Evolutionary conservation across 2,113 vertebrate genomes (phyloP), one percentile per base, ranked within the genome.

Genomic region (Nothocercus julius): DNA sequence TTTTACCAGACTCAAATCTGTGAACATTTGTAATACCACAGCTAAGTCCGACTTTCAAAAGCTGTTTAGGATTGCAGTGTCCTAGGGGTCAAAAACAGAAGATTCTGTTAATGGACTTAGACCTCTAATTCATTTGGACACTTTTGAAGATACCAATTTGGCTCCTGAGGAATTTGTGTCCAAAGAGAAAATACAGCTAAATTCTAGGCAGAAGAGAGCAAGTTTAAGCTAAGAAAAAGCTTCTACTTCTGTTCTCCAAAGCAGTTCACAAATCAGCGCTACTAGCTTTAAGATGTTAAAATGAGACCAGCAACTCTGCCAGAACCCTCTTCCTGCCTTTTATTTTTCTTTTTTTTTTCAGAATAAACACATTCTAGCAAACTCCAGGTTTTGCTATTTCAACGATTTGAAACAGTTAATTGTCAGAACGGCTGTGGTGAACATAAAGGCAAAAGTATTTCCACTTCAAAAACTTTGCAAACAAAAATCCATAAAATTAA

Each of bases 321-420:
- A 59, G 44, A 90, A 94, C 42, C 53, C 51, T 72, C 47, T 28
- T 80, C 3, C n/a, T 9, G 20, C 2, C 38, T 76, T 75, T 44
- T 36, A 8, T 36, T 36, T 44, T 44, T 44, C 17, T 44, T 42
- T 42, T 44, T 38, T 76, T 76, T 34, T 72, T n/a, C 22, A 62
- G 21, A 83, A 22, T 28, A 90, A 90, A 63, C 0, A 2, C 11
- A 7, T 72, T 83, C n/a, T 17, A 95, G 53, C 54, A 56, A 58
- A 69, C 45, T 22, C 49, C 7, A 49, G 56, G 7, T 74, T 93
- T 83, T 77, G 32, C 42, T 89, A 72, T 63, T 69, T 32, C 59
- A 75, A 1, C 42, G 87, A 73, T 91, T 94, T 34, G 92, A 96
- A 97, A 96, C 30, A 79, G 94, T 97, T 97, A 96, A 96, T 91